These are phyloP conservation scores for Muscicapa comitata DNA, from an alignment of 2,797 vertebrate genomes.

Conservation along the genomic window DNA sequence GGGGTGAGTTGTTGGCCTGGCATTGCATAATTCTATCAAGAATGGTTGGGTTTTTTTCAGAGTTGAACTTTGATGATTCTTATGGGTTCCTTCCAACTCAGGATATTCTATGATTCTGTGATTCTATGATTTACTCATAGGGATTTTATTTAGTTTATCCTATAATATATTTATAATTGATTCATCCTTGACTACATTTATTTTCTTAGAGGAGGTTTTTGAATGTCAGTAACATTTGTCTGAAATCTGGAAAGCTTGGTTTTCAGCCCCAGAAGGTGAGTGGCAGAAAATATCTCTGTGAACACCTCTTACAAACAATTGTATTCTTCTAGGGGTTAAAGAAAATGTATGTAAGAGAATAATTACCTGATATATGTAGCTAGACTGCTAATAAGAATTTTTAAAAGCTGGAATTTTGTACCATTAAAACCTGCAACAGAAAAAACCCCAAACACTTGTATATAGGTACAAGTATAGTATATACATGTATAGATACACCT, in stretches of 20 bases:
- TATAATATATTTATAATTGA: neutral
- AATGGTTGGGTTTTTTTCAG: neutral
- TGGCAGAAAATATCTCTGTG: neutral
- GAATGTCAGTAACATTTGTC: neutral
- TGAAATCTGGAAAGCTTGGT: neutral
- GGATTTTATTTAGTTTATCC: neutral
- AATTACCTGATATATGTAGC: neutral
- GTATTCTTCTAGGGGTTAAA: neutral
- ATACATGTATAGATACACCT: neutral
- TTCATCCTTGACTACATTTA: neutral
- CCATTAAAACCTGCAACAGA: neutral
- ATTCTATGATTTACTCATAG: neutral
- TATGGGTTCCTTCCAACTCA: neutral
- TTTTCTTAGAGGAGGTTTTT: neutral
- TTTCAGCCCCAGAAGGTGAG: neutral
- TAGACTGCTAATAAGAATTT: neutral
- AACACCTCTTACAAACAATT: neutral
- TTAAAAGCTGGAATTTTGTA: neutral
- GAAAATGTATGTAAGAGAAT: neutral
- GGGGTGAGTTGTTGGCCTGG: fast-evolving
- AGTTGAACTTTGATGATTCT: neutral
- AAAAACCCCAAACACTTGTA: fast-evolving
- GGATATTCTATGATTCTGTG: neutral
- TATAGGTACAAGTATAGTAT: neutral
- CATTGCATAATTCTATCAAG: neutral